Conservation (phyloP, 1,140 invertebrate species). For the Ceratitis capitata region DNA sequence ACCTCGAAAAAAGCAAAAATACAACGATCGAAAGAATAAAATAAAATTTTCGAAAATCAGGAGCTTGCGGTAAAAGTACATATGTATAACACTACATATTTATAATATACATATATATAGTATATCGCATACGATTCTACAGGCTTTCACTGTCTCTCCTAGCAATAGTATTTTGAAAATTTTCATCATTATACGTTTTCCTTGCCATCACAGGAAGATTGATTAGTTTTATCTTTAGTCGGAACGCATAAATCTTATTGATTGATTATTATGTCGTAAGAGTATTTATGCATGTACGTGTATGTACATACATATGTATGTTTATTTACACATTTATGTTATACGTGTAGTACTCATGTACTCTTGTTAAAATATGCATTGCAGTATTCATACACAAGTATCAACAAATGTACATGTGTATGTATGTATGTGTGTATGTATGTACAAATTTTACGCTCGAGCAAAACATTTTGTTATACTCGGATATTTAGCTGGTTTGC, state of each 20-base stretch:
- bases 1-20: no score
- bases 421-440: not conserved
- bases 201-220: constrained; percentile 51
- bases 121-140: no score
- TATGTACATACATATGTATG: not conserved
- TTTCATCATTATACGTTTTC: constrained; percentile 14
- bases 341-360: not conserved
- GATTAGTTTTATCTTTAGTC: constrained; percentile 64
- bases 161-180: constrained; percentile 10
- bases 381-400: no score
- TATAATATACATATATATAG: no score
- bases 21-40: no score
- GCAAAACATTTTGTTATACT: not conserved
- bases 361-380: not conserved
- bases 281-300: not conserved
- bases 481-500: not conserved
- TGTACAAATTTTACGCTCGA: not conserved
- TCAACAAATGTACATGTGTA: not conserved
- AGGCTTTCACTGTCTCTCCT: no score
- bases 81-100: no score
- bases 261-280: constrained; percentile 62
- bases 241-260: constrained; percentile 62
- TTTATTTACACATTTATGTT: not conserved
- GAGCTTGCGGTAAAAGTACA: no score
- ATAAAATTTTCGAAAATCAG: no score